phyloP scores from a whole-genome alignment of 2,888 invertebrate genomes.

The Ophion obscuratus region DNA sequence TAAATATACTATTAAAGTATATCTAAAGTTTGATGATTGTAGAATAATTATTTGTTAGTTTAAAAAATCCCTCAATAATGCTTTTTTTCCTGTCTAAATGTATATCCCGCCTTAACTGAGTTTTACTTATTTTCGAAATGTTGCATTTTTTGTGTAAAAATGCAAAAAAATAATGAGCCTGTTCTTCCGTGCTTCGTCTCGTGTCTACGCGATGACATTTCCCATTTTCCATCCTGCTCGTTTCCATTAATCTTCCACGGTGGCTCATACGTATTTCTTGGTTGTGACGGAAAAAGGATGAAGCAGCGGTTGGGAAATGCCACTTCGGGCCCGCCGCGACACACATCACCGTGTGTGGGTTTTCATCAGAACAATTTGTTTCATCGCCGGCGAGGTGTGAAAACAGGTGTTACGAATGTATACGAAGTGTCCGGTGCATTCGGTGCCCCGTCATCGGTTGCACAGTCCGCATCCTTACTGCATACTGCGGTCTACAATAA shows the following conservation, averaged over 20 bases:
- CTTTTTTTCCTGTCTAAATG: too few relatives aligned
- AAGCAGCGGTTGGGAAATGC: slow-evolving; percentile 58
- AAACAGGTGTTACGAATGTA: slow-evolving; percentile 68
- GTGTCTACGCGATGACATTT: slow-evolving; percentile 51
- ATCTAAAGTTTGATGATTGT: too few relatives aligned
- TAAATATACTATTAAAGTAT: too few relatives aligned
- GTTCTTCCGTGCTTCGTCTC: slow-evolving; percentile 52
- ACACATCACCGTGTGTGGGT: slow-evolving; percentile 17
- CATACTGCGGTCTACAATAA: too few relatives aligned
- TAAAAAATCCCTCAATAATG: too few relatives aligned
- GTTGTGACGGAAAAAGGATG: slow-evolving; percentile 27
- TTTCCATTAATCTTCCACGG: slow-evolving; percentile 68
- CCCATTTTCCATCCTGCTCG: slow-evolving; percentile 68
- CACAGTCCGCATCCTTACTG: too few relatives aligned
- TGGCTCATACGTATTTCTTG: slow-evolving; percentile 31
- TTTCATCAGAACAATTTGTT: slow-evolving; percentile 68
- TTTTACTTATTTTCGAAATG: neutral
- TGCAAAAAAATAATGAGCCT: neutral
- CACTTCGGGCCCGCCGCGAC: slow-evolving; percentile 42
- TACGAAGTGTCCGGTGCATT: slow-evolving; percentile 31
- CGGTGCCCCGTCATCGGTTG: neutral
- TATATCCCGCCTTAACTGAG: neutral
- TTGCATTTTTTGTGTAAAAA: neutral
- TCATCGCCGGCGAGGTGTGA: slow-evolving; percentile 69
- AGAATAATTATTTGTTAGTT: too few relatives aligned